These are phyloP conservation scores for Lacerta viridis DNA, from an alignment of 2,797 vertebrate genomes.

Conservation along the genomic window DNA sequence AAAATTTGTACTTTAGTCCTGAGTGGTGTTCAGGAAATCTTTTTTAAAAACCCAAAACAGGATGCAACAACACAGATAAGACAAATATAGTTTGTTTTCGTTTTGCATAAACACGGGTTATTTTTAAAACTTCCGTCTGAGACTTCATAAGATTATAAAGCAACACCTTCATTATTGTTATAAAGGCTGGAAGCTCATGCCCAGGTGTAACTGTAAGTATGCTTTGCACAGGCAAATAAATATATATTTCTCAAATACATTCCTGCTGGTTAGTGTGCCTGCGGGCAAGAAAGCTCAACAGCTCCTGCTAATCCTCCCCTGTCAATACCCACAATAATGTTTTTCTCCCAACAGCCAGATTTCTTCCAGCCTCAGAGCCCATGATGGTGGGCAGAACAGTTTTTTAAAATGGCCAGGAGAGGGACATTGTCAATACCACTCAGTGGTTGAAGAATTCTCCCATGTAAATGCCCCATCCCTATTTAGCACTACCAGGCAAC, in stretches of 20 bases:
- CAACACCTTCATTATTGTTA: background rate
- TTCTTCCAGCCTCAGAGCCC: background rate
- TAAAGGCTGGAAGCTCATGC: background rate
- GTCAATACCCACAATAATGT: no score
- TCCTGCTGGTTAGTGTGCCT: background rate
- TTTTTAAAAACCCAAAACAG: background rate
- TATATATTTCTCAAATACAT: background rate
- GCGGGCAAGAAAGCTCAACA: no score
- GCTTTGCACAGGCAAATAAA: background rate
- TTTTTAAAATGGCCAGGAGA: background rate
- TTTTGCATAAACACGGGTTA: background rate
- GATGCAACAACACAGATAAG: background rate
- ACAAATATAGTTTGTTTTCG: background rate
- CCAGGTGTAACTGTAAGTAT: background rate
- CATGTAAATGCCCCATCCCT: background rate
- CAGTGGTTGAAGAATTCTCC: background rate
- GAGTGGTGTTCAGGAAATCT: slow-evolving; percentile 2
- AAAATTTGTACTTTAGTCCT: background rate
- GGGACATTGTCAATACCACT: no score
- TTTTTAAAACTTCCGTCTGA: background rate
- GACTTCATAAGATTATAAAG: background rate
- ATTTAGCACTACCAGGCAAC: background rate
- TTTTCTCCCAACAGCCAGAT: background rate
- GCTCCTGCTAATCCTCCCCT: background rate
- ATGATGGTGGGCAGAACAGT: background rate